phyloP scores from a whole-genome alignment of 2,888 invertebrate genomes.

The Drosophila crucigera region DNA sequence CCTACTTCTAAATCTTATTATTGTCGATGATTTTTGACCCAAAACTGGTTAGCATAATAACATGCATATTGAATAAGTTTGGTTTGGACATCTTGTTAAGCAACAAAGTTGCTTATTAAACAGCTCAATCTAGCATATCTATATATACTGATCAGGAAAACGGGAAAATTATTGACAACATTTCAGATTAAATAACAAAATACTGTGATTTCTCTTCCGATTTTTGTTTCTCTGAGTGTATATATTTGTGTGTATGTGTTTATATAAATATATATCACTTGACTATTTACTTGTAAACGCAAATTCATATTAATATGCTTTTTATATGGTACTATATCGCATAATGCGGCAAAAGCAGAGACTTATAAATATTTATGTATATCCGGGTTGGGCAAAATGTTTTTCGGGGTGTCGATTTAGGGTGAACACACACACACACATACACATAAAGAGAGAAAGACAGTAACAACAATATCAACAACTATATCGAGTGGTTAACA shows the following conservation, averaged over 20 bases:
- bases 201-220: neutral
- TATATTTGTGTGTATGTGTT: neutral
- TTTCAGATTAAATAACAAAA: neutral
- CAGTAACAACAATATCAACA: conserved; percentile 20
- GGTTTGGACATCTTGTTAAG: neutral
- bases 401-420: conserved; percentile 55
- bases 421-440: conserved; percentile 29
- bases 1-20: neutral
- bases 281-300: conserved; percentile 62
- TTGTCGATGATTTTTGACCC: too few species aligned
- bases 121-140: neutral
- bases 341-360: conserved; percentile 14
- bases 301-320: conserved; percentile 63
- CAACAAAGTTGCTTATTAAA: neutral
- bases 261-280: conserved; percentile 30
- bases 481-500: conserved; percentile 52
- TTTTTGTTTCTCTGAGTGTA: neutral
- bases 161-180: neutral
- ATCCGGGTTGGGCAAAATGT: conserved; percentile 55
- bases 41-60: neutral
- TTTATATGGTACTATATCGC: conserved; percentile 25
- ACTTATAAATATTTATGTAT: conserved; percentile 66
- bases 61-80: neutral
- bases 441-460: neutral
- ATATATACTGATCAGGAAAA: neutral